Evolutionary conservation across 2,113 vertebrate species (phyloP).

Genomic region (Microcebus jonahi): DNA sequence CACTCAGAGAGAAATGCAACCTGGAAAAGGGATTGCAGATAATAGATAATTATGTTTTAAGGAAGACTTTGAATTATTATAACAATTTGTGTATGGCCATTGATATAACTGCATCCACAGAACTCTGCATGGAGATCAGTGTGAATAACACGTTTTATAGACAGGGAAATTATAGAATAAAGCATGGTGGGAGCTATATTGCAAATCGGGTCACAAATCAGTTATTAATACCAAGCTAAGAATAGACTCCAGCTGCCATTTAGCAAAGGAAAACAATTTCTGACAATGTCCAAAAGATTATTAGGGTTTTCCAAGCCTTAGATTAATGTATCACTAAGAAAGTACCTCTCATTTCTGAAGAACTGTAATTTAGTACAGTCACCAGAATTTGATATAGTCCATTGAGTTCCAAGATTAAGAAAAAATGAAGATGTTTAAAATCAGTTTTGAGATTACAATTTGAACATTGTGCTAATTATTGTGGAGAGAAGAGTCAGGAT

Average conservation of each 20-base stretch:
- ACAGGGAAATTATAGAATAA: neutral
- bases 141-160: neutral
- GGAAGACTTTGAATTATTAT: neutral
- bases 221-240: conserved; percentile 8
- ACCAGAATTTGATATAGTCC: neutral
- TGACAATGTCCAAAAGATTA: neutral
- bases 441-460: neutral
- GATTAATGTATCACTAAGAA: conserved; percentile 17
- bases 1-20: neutral
- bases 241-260: conserved; percentile 51
- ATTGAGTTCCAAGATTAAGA: conserved; percentile 38
- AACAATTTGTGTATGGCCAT: neutral
- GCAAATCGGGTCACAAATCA: neutral
- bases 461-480: neutral
- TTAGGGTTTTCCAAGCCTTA: conserved; percentile 23
- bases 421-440: conserved; percentile 25
- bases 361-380: conserved; percentile 48
- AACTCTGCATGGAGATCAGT: neutral
- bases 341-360: conserved; percentile 27
- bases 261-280: conserved; percentile 42
- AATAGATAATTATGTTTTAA: neutral
- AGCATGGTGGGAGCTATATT: neutral
- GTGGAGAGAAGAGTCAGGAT: neutral
- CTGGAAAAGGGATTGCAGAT: neutral
- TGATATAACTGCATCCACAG: neutral